These are phyloP conservation scores for Temnothorax unifasciatus DNA, from an alignment of 2,888 invertebrate genomes.

Conservation along the genomic window DNA sequence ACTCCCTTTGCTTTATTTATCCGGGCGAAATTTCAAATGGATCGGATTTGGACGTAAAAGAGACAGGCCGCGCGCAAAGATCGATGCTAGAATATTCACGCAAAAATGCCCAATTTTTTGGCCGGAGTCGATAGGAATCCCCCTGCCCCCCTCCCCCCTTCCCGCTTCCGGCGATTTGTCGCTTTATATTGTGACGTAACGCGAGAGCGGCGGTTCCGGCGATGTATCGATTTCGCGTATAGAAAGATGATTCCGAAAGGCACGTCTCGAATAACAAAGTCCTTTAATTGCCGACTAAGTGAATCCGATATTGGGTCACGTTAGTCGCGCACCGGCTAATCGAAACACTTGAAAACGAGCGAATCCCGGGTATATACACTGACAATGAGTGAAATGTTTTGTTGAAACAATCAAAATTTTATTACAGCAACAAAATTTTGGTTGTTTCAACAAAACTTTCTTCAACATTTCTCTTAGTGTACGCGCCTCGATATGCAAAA, in stretches of 20 bases:
- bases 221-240: conserved; percentile 31
- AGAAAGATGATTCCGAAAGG: conserved; percentile 44
- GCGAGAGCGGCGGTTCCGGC: conserved; percentile 5
- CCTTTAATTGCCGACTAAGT: conserved; percentile 49
- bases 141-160: background rate
- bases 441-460: no score
- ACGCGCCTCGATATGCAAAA: conserved; percentile 20
- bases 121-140: background rate
- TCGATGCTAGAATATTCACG: conserved; percentile 39
- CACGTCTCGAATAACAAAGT: conserved; percentile 33
- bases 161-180: background rate
- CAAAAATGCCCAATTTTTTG: conserved; percentile 28
- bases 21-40: conserved; percentile 79
- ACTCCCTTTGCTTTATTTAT: conserved; percentile 79
- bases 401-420: no score
- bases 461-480: no score
- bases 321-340: conserved; percentile 1
- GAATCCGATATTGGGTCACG: conserved; percentile 46
- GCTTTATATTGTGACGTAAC: conserved; percentile 13
- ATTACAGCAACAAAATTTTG: no score
- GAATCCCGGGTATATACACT: background rate
- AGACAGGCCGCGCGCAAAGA: conserved; percentile 52
- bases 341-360: background rate
- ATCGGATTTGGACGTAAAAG: conserved; percentile 76
- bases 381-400: no score